phyloP scores from a whole-genome alignment of 2,888 invertebrate species.

The Tipula vernalis region DNA sequence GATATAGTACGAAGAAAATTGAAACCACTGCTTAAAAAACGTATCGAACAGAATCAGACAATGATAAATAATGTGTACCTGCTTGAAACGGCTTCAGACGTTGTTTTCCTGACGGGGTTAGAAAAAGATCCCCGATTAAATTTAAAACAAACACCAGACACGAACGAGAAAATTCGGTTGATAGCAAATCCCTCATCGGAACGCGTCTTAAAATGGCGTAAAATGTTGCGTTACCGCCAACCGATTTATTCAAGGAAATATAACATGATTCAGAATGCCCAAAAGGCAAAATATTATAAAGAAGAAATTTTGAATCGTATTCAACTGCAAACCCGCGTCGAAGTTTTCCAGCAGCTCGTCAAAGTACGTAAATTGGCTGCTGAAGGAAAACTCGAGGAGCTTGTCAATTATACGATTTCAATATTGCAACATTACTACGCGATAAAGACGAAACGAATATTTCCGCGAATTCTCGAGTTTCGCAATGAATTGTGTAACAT shows the following conservation, averaged over 20 bases:
- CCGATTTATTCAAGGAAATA: constrained; percentile 5
- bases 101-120: background rate
- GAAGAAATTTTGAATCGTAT: background rate
- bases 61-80: background rate
- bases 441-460: background rate
- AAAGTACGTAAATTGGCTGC: background rate
- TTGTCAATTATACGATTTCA: constrained; percentile 7
- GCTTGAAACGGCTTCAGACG: background rate
- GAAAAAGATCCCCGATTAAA: background rate
- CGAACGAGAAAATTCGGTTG: background rate
- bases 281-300: background rate
- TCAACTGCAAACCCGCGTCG: constrained; percentile 5
- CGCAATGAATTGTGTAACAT: constrained; percentile 12
- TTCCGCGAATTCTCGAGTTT: constrained; percentile 13
- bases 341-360: constrained; percentile 10
- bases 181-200: background rate
- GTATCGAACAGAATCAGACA: background rate
- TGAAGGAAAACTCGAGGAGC: background rate
- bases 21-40: background rate
- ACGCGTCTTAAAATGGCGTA: background rate
- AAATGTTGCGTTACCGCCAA: background rate
- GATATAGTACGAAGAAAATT: background rate
- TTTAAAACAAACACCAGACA: background rate
- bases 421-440: constrained; percentile 1
- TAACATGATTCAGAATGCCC: background rate